A percentile compares a stretch with the other conserved stretches of the same genome.
Conservation (phyloP, 2,888 invertebrate species). For the Tinea pellionella region DNA sequence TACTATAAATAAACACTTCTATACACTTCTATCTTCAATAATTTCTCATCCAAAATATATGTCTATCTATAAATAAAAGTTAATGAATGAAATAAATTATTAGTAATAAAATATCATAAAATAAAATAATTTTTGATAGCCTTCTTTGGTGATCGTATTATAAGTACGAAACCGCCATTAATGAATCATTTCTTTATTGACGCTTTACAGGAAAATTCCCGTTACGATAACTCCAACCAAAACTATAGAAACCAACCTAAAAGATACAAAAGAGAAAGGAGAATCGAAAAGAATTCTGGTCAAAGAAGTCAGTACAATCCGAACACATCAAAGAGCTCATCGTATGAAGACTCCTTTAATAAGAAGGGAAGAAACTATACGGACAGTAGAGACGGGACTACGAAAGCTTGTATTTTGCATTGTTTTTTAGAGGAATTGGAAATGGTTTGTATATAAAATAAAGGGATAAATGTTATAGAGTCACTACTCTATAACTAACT, state of each 20-base stretch:
- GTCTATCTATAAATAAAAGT: too few relatives aligned
- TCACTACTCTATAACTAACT: too few relatives aligned
- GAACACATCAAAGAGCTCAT: constrained; percentile 28
- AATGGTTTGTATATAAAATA: constrained; percentile 59
- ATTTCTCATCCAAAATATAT: too few relatives aligned
- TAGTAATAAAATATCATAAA: too few relatives aligned
- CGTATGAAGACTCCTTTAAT: constrained; percentile 25
- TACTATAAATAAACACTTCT: too few relatives aligned
- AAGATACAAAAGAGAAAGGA: constrained; percentile 43
- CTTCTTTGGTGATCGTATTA: too few relatives aligned
- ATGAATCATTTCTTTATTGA: not conserved
- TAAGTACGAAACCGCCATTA: too few relatives aligned
- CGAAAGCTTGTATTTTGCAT: constrained; percentile 70
- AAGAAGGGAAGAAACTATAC: constrained; percentile 35
- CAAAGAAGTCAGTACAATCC: constrained; percentile 59
- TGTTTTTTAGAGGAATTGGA: constrained; percentile 78
- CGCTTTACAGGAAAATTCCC: not conserved
- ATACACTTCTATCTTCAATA: too few relatives aligned
- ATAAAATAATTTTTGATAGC: too few relatives aligned
- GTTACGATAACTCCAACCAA: not conserved
- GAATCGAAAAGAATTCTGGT: constrained; percentile 43
- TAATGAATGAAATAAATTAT: too few relatives aligned
- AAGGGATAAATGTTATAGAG: not conserved
- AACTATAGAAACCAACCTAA: constrained; percentile 21
- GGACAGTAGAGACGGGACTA: constrained; percentile 30